phyloP scores from a whole-genome alignment of 2,888 invertebrate species.

The Agonum fuliginosum region DNA sequence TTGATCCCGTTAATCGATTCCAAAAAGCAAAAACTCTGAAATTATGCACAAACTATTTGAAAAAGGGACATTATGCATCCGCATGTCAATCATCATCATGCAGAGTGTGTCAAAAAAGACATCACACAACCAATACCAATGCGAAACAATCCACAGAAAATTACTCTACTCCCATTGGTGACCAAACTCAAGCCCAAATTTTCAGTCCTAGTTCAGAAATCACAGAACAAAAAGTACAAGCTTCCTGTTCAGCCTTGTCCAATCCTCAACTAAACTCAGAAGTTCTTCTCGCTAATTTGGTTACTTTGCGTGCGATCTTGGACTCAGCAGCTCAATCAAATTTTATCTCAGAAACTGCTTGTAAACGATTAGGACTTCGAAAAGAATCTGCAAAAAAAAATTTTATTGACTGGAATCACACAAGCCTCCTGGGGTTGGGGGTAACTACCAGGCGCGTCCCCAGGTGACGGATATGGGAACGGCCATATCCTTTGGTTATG shows the following conservation, averaged over 20 bases:
- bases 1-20: not conserved
- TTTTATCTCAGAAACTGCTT: not conserved
- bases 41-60: not conserved
- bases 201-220: not conserved
- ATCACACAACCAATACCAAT: not conserved
- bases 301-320: not conserved
- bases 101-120: not conserved
- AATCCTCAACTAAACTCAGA: not conserved
- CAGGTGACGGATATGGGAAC: too few species aligned
- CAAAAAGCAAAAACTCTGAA: not conserved
- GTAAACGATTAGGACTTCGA: not conserved
- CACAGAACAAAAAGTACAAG: not conserved
- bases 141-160: not conserved
- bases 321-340: slow-evolving; percentile 3
- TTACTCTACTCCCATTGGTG: not conserved
- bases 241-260: not conserved
- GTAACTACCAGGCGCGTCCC: too few species aligned
- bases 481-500: too few species aligned
- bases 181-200: not conserved
- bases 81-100: not conserved
- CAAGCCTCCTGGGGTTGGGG: too few species aligned
- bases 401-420: too few species aligned
- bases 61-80: not conserved
- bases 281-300: not conserved
- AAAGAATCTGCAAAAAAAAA: not conserved